Conservation (phyloP, 2,888 invertebrate species). For the Aporophyla lueneburgensis region DNA sequence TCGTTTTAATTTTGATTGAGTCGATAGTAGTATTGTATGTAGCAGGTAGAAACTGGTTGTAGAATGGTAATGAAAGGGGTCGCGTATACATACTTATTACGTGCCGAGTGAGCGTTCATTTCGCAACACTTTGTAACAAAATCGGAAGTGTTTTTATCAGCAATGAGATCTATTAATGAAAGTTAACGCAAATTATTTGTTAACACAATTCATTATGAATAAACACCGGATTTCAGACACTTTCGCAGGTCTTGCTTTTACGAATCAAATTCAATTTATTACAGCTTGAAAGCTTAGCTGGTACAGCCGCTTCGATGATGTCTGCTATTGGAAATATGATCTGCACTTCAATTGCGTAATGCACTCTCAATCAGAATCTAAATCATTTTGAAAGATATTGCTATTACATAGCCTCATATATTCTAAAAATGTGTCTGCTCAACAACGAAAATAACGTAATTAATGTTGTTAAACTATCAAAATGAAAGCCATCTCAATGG, state of each 20-base stretch:
- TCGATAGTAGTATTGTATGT: conserved; percentile 28
- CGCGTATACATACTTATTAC: conserved; percentile 11
- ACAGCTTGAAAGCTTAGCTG: background rate
- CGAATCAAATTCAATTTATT: background rate
- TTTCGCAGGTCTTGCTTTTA: background rate
- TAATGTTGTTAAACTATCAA: no score
- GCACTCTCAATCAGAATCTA: no score
- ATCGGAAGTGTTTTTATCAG: conserved; percentile 54
- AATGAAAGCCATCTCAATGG: no score
- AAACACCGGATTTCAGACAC: background rate
- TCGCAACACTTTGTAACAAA: conserved; percentile 46
- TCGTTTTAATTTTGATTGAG: conserved; percentile 53
- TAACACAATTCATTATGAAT: background rate
- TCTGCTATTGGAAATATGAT: background rate
- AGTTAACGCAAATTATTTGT: conserved; percentile 22
- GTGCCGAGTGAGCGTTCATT: conserved; percentile 46
- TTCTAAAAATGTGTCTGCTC: no score
- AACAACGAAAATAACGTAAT: no score
- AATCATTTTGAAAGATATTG: no score
- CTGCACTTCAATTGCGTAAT: background rate
- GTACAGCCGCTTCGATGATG: no score
- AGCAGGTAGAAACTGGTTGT: conserved; percentile 38
- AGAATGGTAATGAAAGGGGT: conserved; percentile 50
- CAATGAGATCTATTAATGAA: conserved; percentile 47
- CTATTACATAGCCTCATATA: no score